These are phyloP conservation scores for Dendrocincla tyrannina DNA, from an alignment of 2,797 vertebrate species.

Conservation along the genomic window DNA sequence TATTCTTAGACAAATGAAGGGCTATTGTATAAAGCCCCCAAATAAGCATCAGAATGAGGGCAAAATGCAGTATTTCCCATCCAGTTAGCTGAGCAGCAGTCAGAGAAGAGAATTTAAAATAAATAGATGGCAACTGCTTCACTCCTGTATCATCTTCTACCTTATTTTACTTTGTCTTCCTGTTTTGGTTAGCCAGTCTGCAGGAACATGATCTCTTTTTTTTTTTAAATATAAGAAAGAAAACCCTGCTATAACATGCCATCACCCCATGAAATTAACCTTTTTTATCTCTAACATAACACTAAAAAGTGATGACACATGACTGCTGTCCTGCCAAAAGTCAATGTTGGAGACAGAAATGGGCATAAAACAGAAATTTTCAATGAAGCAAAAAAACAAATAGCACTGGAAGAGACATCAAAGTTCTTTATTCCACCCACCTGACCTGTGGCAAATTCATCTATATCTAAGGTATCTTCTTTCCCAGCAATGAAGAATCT, in stretches of 20 bases:
- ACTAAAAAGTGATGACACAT: fast-evolving
- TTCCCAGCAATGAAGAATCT: not conserved
- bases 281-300: not conserved
- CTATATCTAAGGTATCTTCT: not conserved
- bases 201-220: not conserved
- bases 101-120: not conserved
- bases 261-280: not conserved
- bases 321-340: not conserved
- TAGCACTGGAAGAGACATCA: fast-evolving
- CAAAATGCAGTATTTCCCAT: not conserved
- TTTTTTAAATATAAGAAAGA: not conserved
- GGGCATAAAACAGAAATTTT: not conserved
- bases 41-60: not conserved
- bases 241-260: not conserved
- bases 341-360: not conserved
- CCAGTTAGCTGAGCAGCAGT: not conserved
- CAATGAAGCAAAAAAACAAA: not conserved
- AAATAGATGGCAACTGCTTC: not conserved
- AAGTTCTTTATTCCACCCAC: not conserved
- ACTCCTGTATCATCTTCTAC: not conserved
- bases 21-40: not conserved
- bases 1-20: not conserved
- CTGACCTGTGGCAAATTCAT: not conserved
- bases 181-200: not conserved
- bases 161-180: not conserved